These are phyloP conservation scores for Ramphastos sulfuratus DNA, from an alignment of 2,113 vertebrate genomes.

Conservation along the genomic window DNA sequence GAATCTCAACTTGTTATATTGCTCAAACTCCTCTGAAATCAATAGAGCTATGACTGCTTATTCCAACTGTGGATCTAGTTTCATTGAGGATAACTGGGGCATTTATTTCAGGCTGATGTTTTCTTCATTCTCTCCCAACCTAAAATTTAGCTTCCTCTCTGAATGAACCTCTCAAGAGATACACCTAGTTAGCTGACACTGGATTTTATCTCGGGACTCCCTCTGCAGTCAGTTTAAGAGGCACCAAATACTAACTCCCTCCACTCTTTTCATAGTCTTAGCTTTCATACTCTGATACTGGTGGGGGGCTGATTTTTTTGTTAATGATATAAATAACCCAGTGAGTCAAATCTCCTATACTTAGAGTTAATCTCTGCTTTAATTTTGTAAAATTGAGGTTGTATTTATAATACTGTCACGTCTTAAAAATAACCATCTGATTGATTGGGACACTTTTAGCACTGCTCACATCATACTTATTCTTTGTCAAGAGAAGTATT, in stretches of 20 bases:
- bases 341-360: neutral
- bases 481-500: neutral
- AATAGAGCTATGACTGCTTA: slow-evolving; percentile 22
- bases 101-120: slow-evolving; percentile 8
- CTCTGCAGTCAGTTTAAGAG: neutral
- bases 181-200: neutral
- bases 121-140: neutral
- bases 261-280: neutral
- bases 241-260: neutral
- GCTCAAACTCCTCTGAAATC: slow-evolving; percentile 21
- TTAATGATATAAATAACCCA: neutral
- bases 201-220: neutral
- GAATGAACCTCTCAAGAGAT: neutral
- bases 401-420: neutral
- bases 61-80: slow-evolving; percentile 7
- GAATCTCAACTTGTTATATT: slow-evolving; percentile 29
- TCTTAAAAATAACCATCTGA: neutral
- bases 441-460: neutral
- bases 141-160: slow-evolving; percentile 4
- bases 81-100: neutral
- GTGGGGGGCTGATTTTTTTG: neutral
- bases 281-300: neutral
- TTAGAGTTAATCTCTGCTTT: neutral
- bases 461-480: neutral
- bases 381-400: neutral